Percentiles rank a stretch among this genome's conserved stretches.
Conservation (phyloP, 2,113 vertebrate genomes). For the Gopherus evgoodei region DNA sequence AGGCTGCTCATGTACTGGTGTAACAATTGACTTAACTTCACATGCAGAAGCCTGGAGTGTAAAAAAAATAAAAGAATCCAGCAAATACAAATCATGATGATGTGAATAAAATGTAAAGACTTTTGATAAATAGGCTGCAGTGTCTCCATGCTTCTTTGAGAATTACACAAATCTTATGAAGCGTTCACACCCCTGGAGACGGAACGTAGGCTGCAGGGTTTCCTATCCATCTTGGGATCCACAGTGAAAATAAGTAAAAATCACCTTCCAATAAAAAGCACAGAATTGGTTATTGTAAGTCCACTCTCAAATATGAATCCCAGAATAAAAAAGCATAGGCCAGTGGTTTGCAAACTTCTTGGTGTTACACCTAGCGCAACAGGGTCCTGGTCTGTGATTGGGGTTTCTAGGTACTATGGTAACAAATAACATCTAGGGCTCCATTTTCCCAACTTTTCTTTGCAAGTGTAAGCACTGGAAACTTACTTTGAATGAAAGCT, state of each 20-base stretch:
- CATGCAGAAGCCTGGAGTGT: neutral
- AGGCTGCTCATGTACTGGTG: neutral
- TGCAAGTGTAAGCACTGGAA: neutral
- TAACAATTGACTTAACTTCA: neutral
- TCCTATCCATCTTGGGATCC: constrained; percentile 66
- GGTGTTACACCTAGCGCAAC: neutral
- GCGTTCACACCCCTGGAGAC: constrained; percentile 29
- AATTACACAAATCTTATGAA: constrained; percentile 66
- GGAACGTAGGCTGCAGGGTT: constrained; percentile 13
- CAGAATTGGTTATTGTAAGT: neutral
- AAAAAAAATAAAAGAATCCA: neutral
- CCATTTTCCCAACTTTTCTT: neutral
- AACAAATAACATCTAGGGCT: neutral
- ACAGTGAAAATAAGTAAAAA: constrained; percentile 59
- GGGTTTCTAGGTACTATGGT: too few relatives aligned
- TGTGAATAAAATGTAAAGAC: neutral
- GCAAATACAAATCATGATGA: neutral
- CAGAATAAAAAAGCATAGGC: constrained; percentile 7
- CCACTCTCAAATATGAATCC: constrained; percentile 35
- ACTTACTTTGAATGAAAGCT: neutral
- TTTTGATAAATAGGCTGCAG: constrained; percentile 22
- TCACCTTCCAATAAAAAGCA: constrained; percentile 57
- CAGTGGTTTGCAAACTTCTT: neutral
- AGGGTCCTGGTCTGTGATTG: neutral
- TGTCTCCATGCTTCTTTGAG: neutral